Conservation (phyloP, 2,113 vertebrate genomes). For the Dascyllus trimaculatus region DNA sequence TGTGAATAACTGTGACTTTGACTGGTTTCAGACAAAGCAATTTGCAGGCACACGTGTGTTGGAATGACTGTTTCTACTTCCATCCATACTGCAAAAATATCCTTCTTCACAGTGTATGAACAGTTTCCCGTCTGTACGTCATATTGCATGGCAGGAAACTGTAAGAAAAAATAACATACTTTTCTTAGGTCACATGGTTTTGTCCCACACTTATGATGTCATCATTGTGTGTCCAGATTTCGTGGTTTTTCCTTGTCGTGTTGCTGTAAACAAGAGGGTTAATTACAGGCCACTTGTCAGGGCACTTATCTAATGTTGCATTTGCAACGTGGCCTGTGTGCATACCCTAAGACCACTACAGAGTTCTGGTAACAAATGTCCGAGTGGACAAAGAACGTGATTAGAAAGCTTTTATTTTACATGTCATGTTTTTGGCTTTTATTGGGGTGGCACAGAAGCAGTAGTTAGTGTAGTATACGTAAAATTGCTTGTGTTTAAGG, state of each 20-base stretch:
- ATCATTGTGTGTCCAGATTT: constrained; percentile 18
- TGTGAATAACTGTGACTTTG: constrained; percentile 26
- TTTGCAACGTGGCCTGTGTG: constrained; percentile 57
- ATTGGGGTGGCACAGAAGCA: not conserved
- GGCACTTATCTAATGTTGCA: constrained; percentile 47
- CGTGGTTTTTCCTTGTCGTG: not conserved
- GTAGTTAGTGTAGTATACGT: not conserved
- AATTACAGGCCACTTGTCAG: constrained; percentile 38
- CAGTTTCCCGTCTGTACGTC: not conserved
- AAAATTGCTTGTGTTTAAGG: not conserved
- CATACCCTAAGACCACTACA: constrained; percentile 29
- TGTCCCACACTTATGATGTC: constrained; percentile 19
- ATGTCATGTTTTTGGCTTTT: not conserved
- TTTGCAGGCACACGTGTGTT: not conserved
- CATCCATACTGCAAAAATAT: not conserved
- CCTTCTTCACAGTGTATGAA: not conserved
- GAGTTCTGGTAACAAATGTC: constrained; percentile 39
- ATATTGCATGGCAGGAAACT: not conserved
- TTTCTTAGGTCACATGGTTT: constrained; percentile 9
- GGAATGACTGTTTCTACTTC: not conserved
- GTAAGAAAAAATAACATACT: not conserved
- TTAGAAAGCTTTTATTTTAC: not conserved
- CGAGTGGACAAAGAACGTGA: not conserved
- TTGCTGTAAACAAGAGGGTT: constrained; percentile 35
- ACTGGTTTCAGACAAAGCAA: constrained; percentile 4